A percentile compares a stretch with the other conserved stretches of the same genome.
These are phyloP conservation scores for Menura novaehollandiae DNA, from an alignment of 2,113 vertebrate species.

Conservation along the genomic window DNA sequence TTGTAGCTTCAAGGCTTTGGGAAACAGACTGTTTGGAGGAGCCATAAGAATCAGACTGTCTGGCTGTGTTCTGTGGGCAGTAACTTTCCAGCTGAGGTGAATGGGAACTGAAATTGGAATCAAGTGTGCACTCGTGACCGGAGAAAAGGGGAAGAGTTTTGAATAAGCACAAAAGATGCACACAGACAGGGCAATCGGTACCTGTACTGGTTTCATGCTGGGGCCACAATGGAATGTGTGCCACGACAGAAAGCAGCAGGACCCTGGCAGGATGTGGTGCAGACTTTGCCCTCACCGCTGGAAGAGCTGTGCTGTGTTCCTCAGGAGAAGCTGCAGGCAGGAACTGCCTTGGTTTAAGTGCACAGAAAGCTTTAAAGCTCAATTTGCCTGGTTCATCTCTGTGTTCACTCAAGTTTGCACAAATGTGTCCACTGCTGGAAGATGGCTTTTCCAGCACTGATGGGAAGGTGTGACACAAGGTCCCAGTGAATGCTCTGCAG, in stretches of 20 bases:
- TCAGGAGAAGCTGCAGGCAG: neutral
- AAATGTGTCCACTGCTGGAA: neutral
- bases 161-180: neutral
- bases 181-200: fast-evolving
- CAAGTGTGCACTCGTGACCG: neutral
- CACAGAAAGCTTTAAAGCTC: neutral
- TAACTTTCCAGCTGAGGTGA: conserved; percentile 46
- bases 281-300: neutral
- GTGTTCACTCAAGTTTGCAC: neutral
- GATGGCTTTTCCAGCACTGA: neutral
- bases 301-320: neutral
- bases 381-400: neutral
- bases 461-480: neutral
- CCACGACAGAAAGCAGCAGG: neutral
- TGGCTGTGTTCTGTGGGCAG: neutral
- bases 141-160: neutral
- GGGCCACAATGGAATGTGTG: neutral
- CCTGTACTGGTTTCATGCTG: neutral
- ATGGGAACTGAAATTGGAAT: neutral
- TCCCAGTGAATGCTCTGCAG: neutral
- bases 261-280: neutral
- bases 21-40: conserved; percentile 25
- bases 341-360: neutral
- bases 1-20: conserved; percentile 39
- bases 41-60: conserved; percentile 13